Evolutionary conservation across 1,140 invertebrate species (phyloP), one percentile per base, ranked within the genome.

Genomic region (Papilio dardanus): DNA sequence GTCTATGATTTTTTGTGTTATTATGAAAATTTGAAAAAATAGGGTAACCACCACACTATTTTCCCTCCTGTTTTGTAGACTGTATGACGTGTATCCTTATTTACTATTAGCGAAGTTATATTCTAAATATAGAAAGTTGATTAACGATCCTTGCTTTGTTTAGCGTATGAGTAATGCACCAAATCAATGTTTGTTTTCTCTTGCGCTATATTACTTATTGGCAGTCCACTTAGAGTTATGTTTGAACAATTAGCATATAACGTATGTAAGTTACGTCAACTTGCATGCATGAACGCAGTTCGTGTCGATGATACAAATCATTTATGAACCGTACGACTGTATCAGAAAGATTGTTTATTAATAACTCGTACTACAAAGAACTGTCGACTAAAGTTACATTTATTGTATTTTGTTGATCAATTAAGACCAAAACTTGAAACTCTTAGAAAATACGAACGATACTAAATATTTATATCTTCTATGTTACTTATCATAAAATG

Each of bases 111-210:
- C 21, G 24, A 14, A 58, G 54, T 54, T 54, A 21, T 24, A 3
- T 14, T 62, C 54, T 62, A 30, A 62, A 30, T 62, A 30, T 62
- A 62, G 24, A 62, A 28, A 62, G 24, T 62, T 62, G 54, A 28
- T 62, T 62, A 62, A 19, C 50, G 10, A 28, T 28, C 3, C 24
- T 62, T 62, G 54, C 54, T 14, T 28, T 62, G 54, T 62, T 28
- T 62, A 62, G 21, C 21, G 24, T 24, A 62, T 62, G 54, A 62
- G 54, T 62, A 30, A 30, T 30, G 54, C 54, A 62, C 54, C 10
- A 62, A 62, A 62, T 28, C 24, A 30, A 19, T 19, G 42, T 24
- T 50, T 54, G 19, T 62, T 62, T 50, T 62, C 54, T 62, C 12
- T 62, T 28, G 10, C 3, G 54, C 54, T 62, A 12, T 62, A 28